Evolutionary conservation across 1,140 invertebrate species (phyloP), one percentile per base, ranked within the genome.

Genomic region (Calliopsis andreniformis): DNA sequence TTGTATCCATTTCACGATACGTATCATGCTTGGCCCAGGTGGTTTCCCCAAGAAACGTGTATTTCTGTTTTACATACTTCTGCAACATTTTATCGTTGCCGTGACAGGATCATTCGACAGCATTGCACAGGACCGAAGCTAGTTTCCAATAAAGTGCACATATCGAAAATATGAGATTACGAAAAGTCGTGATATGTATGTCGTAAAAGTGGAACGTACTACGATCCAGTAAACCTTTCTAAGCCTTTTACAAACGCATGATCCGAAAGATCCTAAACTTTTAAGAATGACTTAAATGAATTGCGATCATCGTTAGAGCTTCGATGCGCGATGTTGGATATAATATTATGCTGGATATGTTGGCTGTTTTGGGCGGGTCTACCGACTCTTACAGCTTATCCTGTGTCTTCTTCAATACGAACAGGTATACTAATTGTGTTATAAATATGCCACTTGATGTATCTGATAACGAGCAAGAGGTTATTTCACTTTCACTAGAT

Each of bases 281-380:
- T 42, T 47, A 66, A 87, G 80, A 78, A 86, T 87, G 82, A 87
- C 85, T 78, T 87, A 87, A 81, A 79, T 51, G 47, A 66, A 45
- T 70, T 71, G 62, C 66, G 62, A 62, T 72, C 73, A 63, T 69
- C 55, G 71, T 66, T 62, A 59, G 45, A 70, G 30, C 42, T 39
- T 63, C 70, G n/a, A 56, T 78, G 72, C 73, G 82, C 86, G 77
- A 90, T 90, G 89, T 79, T 73, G 71, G 64, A 84, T 81, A 84
- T 68, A 70, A 67, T 67, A 67, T 73, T 89, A 76, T 79, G 53
- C 68, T 85, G 86, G 84, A 76, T 86, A 76, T 89, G 84, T 76
- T 90, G 82, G 83, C 68, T 89, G 73, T 83, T 90, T 63, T 90
- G 89, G 86, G 84, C 86, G 86, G 88, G 89, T 85, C 80, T 90